Evolutionary conservation across 1,140 invertebrate genomes (phyloP), one percentile per base, ranked within the genome.

Genomic region (Carposina sasakii): DNA sequence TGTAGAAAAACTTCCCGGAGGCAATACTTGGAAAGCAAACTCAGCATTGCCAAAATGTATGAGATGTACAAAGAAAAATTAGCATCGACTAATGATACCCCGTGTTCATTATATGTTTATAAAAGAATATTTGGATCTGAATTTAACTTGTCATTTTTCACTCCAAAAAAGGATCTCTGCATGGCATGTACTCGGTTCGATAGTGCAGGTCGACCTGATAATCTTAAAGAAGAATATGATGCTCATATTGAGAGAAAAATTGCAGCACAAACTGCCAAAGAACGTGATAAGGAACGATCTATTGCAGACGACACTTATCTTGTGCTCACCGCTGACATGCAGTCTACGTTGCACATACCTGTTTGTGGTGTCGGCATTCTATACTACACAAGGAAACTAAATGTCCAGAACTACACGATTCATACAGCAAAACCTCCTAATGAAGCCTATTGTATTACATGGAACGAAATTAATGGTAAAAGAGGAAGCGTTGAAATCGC

Each of bases 381-480:
- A 42, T 33, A 64, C 46, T 61, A 64, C 15, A 61, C 60, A 43
- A 26, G 62, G 1, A 61, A 61, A 52, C 58, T 55, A 30, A 37
- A 57, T 2, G 36, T 60, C 8, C 56, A 60, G 13, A 64, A 64
- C 43, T 57, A 58, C 41, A 64, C 52, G 10, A n/a, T 60, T 10
- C 60, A 42, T 46, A 34, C 57, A 24, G 8, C 28, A 19, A 15
- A 42, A 17, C 28, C 6, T 26, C 44, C n/a, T n/a, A n/a, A 48
- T 48, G 21, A 23, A 47, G 64, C 44, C 1, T 42, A 41, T 47
- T 67, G 63, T 30, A 61, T 54, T 42, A 24, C 61, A 12, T 67
- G 58, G 56, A 39, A 63, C 30, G 24, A 24, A 26, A 20, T 15
- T 4, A 39, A 26, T 13, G 57, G 50, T 10, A 63, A 63, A 51